phyloP scores from a whole-genome alignment of 2,113 vertebrate species.

The Phrynocephalus versicolor region DNA sequence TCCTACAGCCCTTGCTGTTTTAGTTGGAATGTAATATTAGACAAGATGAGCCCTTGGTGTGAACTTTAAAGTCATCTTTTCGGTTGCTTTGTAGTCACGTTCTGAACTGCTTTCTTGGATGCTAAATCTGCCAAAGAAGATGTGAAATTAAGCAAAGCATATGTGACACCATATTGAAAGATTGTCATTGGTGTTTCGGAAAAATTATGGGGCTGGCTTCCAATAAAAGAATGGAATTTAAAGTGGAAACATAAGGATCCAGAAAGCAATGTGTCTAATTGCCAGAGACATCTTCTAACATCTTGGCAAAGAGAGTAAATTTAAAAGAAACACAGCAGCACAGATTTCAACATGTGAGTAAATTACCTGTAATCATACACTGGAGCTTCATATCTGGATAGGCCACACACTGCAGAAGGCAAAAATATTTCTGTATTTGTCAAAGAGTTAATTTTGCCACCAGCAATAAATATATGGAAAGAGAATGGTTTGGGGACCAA shows the following conservation, averaged over 20 bases:
- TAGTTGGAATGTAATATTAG: background rate
- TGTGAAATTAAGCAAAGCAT: background rate
- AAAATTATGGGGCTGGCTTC: background rate
- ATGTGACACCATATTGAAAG: background rate
- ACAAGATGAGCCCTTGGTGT: background rate
- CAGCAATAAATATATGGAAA: background rate
- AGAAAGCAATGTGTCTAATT: background rate
- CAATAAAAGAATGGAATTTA: background rate
- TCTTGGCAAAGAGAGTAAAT: background rate
- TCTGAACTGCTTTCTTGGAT: too few relatives aligned
- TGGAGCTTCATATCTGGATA: background rate
- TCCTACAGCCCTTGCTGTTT: background rate
- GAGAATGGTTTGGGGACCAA: conserved; percentile 23
- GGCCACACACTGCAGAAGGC: background rate
- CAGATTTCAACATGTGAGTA: background rate
- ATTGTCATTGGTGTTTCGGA: background rate
- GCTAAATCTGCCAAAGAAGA: background rate
- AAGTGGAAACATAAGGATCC: background rate
- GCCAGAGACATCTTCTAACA: background rate
- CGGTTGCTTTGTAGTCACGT: background rate
- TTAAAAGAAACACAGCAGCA: background rate
- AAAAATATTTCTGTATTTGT: background rate
- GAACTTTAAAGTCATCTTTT: background rate
- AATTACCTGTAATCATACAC: background rate
- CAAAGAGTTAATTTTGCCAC: conserved; percentile 40